Evolutionary conservation across 2,797 vertebrate genomes (phyloP), one percentile per base, ranked within the genome.

Genomic region (Crax fasciolata): DNA sequence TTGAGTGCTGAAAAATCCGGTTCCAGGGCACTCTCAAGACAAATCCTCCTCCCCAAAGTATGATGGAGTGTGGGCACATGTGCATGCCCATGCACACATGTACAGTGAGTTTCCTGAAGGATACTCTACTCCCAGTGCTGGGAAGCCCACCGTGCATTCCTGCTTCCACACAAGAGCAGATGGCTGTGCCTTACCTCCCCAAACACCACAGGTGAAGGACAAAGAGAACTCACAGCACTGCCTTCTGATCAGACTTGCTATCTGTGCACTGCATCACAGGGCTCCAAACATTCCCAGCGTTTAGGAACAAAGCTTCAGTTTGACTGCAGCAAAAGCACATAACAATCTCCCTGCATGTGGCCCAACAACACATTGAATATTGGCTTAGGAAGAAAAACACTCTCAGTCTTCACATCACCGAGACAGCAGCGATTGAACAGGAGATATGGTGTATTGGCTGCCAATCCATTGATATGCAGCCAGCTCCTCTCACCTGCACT

Each of bases 401-500:
- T 41, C 41, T 49, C 6, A 0, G 27, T 39, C 43, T 10, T 23
- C 32, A 2, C 9, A 17, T 6, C 38, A 23, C 62, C 19, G 41
- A 82, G 77, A 38, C 83, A 77, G 87, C 67, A 62, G 59, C 0
- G 2, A 32, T 55, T 23, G 59, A 71, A 27, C 0, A 0, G 49
- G 35, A 88, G 12, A 30, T 17, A 30, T 2, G 3, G 46, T 12
- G 25, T 11, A 67, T 19, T 54, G 87, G 74, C 65, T 77, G 87
- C 81, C 84, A 62, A 79, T 87, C 58, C 6, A 63, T n/a, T 28
- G n/a, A 72, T 54, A 52, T 5, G 19, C 59, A 27, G 32, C 81
- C 96, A 92, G 74, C 41, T 71, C 65, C 84, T 63, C 88, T 52
- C 84, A 74, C 63, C 83, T 73, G 81, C 77, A 43, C 59, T 54